Evolutionary conservation across 2,113 vertebrate genomes (phyloP).

Genomic region (Toxostoma redivivum): DNA sequence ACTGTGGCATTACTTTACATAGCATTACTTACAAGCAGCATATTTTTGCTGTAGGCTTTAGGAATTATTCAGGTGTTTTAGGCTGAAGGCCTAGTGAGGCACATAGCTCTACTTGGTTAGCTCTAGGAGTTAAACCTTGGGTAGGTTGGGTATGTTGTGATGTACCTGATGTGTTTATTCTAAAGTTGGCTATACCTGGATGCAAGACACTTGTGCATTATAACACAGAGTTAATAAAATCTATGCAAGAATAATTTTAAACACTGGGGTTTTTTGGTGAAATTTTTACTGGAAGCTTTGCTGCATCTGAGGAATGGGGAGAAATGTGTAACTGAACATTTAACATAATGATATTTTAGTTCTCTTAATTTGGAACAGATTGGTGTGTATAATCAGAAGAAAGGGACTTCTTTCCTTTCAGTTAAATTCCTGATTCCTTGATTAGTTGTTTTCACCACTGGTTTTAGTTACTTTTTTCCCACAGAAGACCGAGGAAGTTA

Average conservation of each 20-base stretch:
- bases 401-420: background rate
- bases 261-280: accelerated
- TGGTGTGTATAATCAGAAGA: background rate
- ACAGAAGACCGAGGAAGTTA: background rate
- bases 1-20: background rate
- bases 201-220: background rate
- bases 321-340: background rate
- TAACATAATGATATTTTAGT: background rate
- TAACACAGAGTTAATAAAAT: background rate
- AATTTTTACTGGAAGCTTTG: background rate
- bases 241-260: background rate
- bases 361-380: background rate
- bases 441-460: background rate
- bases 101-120: background rate
- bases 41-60: background rate
- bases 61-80: background rate
- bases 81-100: background rate
- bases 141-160: background rate
- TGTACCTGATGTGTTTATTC: background rate
- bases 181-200: background rate
- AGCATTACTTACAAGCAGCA: background rate
- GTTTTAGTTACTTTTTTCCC: background rate
- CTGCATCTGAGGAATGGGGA: background rate
- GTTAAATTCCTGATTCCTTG: background rate
- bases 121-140: background rate